Evolutionary conservation across 2,797 vertebrate genomes (phyloP), one percentile per base, ranked within the genome.

Genomic region (Peromyscus aztecus): DNA sequence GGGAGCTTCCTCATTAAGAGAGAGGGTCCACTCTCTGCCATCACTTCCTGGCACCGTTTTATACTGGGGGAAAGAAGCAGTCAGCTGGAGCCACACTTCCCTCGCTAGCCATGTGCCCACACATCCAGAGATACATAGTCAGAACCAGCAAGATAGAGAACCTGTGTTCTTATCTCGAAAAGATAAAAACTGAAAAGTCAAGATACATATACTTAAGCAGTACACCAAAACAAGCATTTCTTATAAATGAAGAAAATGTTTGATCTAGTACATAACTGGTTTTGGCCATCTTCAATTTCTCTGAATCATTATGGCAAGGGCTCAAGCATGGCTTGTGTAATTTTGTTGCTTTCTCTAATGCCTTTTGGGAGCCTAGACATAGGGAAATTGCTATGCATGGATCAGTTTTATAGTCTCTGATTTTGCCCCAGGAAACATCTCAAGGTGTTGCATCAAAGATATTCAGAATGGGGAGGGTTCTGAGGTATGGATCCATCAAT

Each of bases 401-500:
- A 67, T 8, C 24, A 31, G 2, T 4, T 69, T 77, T 92, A 61
- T 12, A 65, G 24, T 16, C 37, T 23, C 69, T 82, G 52, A 40
- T 89, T 61, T 16, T 83, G 13, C 40, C 7, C 84, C 49, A 73
- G 55, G 59, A 93, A 91, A 92, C 71, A 88, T 65, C 63, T 63
- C 78, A 88, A 92, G 52, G 10, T 52, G 34, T 57, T 94, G 13
- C 46, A 83, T 55, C 83, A 91, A 59, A 24, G 43, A 90, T 71
- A 92, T 81, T 5, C 21, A 63, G 27, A 43, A 88, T 59, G 29
- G 11, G 1, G 10, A 17, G 4, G 16, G 17, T 71, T 63, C 78
- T 29, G 13, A 71, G 11, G 1, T 55, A 8, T 84, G 71, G n/a
- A 73, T 37, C 16, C 83, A 85, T n/a, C 11, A 27, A 27, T 31